Conservation (phyloP, 2,888 invertebrate species). For the Eilema sororculum region DNA sequence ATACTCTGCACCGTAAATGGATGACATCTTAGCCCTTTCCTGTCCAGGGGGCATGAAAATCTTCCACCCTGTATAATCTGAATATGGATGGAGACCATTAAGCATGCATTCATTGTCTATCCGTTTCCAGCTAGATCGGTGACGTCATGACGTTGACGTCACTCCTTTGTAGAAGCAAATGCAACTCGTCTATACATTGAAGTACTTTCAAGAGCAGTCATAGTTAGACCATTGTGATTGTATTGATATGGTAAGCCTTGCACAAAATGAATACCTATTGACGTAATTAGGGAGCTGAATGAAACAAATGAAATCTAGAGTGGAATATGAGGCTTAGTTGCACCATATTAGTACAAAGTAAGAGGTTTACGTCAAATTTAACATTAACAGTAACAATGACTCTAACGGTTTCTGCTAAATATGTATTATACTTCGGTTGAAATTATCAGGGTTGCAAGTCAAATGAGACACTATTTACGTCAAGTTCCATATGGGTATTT, state of each 20-base stretch:
- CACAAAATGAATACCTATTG: not conserved
- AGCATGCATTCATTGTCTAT: not conserved
- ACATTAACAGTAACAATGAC: no score
- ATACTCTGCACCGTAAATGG: no score
- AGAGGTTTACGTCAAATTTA: no score
- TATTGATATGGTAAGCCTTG: not conserved
- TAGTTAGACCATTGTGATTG: not conserved
- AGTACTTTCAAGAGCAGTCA: not conserved
- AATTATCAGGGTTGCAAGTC: no score
- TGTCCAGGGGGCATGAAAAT: no score
- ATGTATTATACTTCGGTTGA: no score
- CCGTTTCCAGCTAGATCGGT: constrained; percentile 1
- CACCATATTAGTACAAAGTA: no score
- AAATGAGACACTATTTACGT: no score
- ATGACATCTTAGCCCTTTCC: no score
- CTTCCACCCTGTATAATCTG: no score
- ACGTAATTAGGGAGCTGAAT: not conserved
- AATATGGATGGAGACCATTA: not conserved
- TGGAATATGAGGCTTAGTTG: not conserved
- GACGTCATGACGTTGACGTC: constrained; percentile 4
- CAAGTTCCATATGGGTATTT: no score
- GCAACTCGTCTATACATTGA: not conserved
- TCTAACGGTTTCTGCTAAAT: no score
- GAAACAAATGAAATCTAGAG: not conserved
- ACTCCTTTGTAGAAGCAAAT: not conserved